These are phyloP conservation scores for Lepidostoma basale DNA, from an alignment of 1,140 invertebrate species.

Conservation along the genomic window DNA sequence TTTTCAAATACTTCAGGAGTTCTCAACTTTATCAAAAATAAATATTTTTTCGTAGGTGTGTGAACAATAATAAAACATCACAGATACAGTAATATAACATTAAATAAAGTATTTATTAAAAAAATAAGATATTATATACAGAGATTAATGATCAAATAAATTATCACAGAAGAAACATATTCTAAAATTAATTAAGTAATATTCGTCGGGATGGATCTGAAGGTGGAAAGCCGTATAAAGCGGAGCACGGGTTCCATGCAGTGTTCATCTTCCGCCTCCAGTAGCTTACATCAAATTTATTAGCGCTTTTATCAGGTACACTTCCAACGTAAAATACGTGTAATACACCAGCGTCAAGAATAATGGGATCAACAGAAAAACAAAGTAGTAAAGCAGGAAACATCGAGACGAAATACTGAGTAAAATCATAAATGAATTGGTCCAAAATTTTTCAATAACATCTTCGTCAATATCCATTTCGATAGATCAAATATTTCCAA, in stretches of 20 bases:
- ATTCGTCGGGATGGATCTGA: too few species aligned
- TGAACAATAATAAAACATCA: too few species aligned
- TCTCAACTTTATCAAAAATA: too few species aligned
- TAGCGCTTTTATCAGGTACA: not conserved
- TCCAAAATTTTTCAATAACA: not conserved
- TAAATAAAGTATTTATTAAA: conserved; percentile 15
- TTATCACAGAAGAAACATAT: conserved; percentile 12
- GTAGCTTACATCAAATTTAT: too few species aligned
- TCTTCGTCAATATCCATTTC: not conserved
- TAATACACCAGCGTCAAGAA: conserved; percentile 1
- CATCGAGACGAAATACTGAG: not conserved
- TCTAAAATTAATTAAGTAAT: too few species aligned
- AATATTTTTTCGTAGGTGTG: too few species aligned
- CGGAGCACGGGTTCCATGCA: too few species aligned
- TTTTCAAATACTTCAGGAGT: too few species aligned
- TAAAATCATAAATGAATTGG: conserved; percentile 1
- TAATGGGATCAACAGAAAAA: not conserved
- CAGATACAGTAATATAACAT: too few species aligned
- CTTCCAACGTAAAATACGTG: conserved; percentile 1
- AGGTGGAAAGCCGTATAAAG: too few species aligned
- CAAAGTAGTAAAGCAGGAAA: conserved; percentile 6
- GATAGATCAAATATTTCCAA: not conserved
- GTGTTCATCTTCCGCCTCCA: too few species aligned
- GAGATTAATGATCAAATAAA: too few species aligned
- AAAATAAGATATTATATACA: conserved; percentile 14